phyloP scores from a whole-genome alignment of 1,140 invertebrate species.

The Harpegnathos saltator region DNA sequence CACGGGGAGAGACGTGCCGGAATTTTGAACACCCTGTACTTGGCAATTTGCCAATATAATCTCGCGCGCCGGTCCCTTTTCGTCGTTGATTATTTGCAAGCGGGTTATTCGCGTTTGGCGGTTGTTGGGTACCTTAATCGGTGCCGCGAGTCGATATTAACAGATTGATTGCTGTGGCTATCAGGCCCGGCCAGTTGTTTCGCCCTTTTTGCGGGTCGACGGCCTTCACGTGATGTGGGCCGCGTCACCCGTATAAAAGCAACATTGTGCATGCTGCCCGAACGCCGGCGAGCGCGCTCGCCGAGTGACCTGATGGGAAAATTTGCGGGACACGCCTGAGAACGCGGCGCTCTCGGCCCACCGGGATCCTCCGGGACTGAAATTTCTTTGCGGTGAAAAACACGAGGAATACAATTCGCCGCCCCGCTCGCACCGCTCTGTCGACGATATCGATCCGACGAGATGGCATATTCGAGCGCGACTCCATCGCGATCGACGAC shows the following conservation, averaged over 20 bases:
- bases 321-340: slow-evolving; percentile 8
- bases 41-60: slow-evolving; percentile 58
- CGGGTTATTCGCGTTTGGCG: slow-evolving; percentile 50
- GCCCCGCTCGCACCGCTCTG: neutral
- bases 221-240: slow-evolving; percentile 59
- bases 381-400: neutral
- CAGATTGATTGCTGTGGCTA: slow-evolving; percentile 58
- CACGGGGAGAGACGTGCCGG: neutral
- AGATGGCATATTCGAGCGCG: too few relatives aligned
- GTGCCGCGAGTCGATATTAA: slow-evolving; percentile 51
- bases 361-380: neutral
- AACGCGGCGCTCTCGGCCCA: neutral
- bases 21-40: slow-evolving; percentile 18
- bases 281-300: neutral
- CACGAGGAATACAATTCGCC: too few relatives aligned
- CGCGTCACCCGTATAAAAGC: slow-evolving; percentile 56
- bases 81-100: slow-evolving; percentile 50
- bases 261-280: slow-evolving; percentile 43
- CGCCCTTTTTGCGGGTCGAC: slow-evolving; percentile 59
- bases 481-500: too few relatives aligned
- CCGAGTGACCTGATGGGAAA: slow-evolving; percentile 22
- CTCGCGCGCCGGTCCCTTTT: slow-evolving; percentile 13
- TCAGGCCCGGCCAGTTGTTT: slow-evolving; percentile 53
- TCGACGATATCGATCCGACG: neutral
- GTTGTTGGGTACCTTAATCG: slow-evolving; percentile 52